Evolutionary conservation across 2,888 invertebrate genomes (phyloP), one percentile per base, ranked within the genome.

Genomic region (Zygogramma bicolorata): DNA sequence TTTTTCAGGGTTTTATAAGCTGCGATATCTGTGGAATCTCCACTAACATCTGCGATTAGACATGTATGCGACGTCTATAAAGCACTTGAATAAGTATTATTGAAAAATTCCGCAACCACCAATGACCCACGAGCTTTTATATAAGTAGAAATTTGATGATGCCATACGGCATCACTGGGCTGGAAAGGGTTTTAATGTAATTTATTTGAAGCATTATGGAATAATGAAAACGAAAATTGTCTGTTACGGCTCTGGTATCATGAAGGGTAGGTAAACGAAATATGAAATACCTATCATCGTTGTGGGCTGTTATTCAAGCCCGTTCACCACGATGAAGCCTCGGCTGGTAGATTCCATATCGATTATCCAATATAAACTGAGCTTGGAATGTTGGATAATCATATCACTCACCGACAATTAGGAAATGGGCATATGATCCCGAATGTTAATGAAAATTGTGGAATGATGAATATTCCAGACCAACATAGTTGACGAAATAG

Each of bases 221-320:
- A 38, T 1, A 38, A 7, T 4, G n/a, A 10, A 4, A 4, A 4
- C 38, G 7, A 4, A 22, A 18, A 46, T 20, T 20, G 3, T 2
- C 46, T 27, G 27, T 25, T 6, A n/a, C 27, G n/a, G 7, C 27
- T 27, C 27, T 53, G 27, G 10, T 8, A 27, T 53, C 15, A 27
- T 53, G n/a, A 27, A 53, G n/a, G 15, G 53, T 13, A 22, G 46
- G 53, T n/a, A 74, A 72, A 70, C 71, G 72, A 76, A 78, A 76
- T 77, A 77, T 76, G 79, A 78, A 79, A 79, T 79, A 79, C 79
- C 79, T 75, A 76, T 78, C 78, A 77, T 79, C 78, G 76, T 78
- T 76, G 75, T 67, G 75, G 63, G 67, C 72, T 69, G 75, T 69
- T 77, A 78, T 79, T 77, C 76, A 65, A 75, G 77, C 71, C 70